Evolutionary conservation across 2,113 vertebrate species (phyloP).

Genomic region (Paedocypris sp.): DNA sequence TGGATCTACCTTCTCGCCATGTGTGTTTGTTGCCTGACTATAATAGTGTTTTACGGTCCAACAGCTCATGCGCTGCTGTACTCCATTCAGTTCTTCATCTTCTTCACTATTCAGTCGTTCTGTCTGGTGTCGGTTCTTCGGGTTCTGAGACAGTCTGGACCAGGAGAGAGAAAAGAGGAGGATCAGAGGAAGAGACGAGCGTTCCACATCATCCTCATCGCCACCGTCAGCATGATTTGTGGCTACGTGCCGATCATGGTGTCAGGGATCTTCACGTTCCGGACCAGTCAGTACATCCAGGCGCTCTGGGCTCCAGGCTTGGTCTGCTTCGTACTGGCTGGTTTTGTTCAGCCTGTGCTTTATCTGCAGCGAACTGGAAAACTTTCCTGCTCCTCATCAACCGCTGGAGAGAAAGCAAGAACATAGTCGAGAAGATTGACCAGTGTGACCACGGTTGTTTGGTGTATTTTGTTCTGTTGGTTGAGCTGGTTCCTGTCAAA

Average conservation of each 20-base stretch:
- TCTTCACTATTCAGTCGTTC: too few relatives aligned
- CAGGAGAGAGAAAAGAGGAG: too few relatives aligned
- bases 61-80: not conserved
- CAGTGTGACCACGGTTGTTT: too few relatives aligned
- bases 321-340: not conserved
- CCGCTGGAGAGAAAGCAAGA: too few relatives aligned
- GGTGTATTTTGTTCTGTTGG: too few relatives aligned
- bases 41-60: not conserved
- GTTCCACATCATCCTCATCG: too few relatives aligned
- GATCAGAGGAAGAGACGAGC: too few relatives aligned
- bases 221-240: too few relatives aligned
- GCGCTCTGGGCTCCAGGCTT: not conserved
- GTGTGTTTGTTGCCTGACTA: not conserved
- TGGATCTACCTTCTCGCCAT: conserved; percentile 2
- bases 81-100: not conserved
- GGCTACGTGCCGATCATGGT: not conserved
- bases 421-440: too few relatives aligned
- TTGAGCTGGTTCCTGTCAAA: too few relatives aligned
- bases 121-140: too few relatives aligned
- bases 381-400: not conserved
- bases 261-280: not conserved
- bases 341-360: not conserved
- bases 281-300: not conserved
- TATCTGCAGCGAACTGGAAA: not conserved
- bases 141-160: too few relatives aligned